These are phyloP conservation scores for Pseudomyrmex concolor DNA, from an alignment of 1,140 invertebrate species.

Conservation along the genomic window DNA sequence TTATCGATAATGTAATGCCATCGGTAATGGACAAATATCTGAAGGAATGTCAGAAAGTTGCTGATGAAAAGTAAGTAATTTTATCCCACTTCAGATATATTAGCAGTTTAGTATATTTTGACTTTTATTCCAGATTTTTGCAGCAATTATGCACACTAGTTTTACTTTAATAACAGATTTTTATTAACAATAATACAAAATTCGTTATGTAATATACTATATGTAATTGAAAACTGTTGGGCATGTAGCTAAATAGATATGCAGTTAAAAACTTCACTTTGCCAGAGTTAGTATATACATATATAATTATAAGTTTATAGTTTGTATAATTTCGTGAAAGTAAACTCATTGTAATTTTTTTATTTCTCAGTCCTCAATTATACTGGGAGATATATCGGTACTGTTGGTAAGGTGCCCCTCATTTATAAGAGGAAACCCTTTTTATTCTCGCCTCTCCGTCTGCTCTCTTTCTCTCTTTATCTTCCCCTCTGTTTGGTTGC, in stretches of 20 bases:
- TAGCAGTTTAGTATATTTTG: neutral
- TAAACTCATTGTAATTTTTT: conserved; percentile 77
- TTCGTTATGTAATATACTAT: conserved; percentile 13
- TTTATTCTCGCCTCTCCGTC: conserved; percentile 71
- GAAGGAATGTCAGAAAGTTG: conserved; percentile 86
- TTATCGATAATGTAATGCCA: conserved; percentile 87
- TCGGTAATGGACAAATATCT: conserved; percentile 86
- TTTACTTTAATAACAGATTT: conserved; percentile 10
- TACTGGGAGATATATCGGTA: conserved; percentile 83
- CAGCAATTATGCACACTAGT: conserved; percentile 5
- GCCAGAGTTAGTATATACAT: conserved; percentile 29
- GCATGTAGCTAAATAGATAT: neutral
- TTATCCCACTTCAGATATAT: neutral
- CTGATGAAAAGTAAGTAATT: conserved; percentile 86
- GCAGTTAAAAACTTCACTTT: conserved; percentile 32
- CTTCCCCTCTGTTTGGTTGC: conserved; percentile 47
- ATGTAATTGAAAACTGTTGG: conserved; percentile 13
- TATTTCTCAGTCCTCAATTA: conserved; percentile 82
- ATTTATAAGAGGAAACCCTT: conserved; percentile 72
- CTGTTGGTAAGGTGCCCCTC: conserved; percentile 83
- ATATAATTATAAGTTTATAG: conserved; percentile 26
- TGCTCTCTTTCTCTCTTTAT: conserved; percentile 69
- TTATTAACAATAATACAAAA: neutral
- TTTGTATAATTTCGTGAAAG: conserved; percentile 44
- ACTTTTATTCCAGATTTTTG: conserved; percentile 33